Evolutionary conservation across 2,797 vertebrate genomes (phyloP).

Genomic region (Mareca penelope): DNA sequence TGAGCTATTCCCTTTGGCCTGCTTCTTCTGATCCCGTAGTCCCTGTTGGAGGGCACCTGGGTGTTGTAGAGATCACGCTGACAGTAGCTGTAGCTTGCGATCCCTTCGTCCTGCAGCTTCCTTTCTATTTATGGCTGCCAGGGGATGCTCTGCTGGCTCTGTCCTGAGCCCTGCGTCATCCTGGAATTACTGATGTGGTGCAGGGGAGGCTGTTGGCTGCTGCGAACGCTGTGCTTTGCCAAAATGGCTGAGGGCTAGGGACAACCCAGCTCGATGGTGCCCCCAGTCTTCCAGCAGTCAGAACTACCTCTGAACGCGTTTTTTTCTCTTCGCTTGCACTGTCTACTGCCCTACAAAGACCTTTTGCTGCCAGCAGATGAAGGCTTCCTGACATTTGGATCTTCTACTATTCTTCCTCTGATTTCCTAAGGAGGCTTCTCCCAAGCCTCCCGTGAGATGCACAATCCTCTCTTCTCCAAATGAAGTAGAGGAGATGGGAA

Average conservation of each 20-base stretch:
- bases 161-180: neutral
- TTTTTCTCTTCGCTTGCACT: neutral
- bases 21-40: neutral
- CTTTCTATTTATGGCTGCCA: neutral
- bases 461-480: neutral
- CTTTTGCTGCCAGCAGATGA: neutral
- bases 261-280: neutral
- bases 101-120: neutral
- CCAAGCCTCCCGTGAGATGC: neutral
- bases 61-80: accelerated
- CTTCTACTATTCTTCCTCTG: neutral
- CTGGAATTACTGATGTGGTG: neutral
- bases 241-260: neutral
- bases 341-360: neutral
- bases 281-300: neutral
- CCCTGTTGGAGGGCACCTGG: neutral
- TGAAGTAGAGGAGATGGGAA: neutral
- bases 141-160: neutral
- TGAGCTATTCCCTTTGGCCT: neutral
- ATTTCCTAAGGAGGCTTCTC: neutral
- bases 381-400: neutral
- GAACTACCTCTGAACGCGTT: neutral
- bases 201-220: neutral
- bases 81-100: neutral
- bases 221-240: accelerated